These are phyloP conservation scores for Apeltes quadracus DNA, from an alignment of 2,113 vertebrate species.

Conservation along the genomic window DNA sequence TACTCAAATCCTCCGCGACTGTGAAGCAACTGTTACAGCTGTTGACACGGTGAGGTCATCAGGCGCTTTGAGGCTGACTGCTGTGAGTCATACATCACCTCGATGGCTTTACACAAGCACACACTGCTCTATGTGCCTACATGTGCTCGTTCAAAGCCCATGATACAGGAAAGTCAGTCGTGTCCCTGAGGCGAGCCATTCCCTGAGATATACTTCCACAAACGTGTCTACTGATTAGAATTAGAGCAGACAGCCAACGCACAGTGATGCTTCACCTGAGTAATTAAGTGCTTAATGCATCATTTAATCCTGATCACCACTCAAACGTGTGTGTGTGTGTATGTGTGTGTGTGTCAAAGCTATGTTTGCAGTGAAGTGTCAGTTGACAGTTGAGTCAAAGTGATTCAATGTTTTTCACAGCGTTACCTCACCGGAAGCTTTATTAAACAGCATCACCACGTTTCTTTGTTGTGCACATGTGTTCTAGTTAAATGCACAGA, in stretches of 20 bases:
- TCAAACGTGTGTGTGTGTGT: conserved; percentile 29
- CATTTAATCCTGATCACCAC: conserved; percentile 58
- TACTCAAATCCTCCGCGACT: conserved; percentile 34
- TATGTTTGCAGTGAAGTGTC: conserved; percentile 30
- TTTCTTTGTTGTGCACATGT: neutral
- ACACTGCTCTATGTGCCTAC: neutral
- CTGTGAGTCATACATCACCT: conserved; percentile 44
- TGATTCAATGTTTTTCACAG: conserved; percentile 21
- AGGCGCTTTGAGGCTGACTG: conserved; percentile 28
- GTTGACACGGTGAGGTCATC: conserved; percentile 48
- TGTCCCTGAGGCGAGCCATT: conserved; percentile 48
- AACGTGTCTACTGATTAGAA: conserved; percentile 61
- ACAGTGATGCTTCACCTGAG: conserved; percentile 64
- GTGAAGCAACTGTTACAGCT: conserved; percentile 31
- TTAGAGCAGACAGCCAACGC: conserved; percentile 64
- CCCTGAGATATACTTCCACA: conserved; percentile 41
- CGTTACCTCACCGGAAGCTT: conserved; percentile 22
- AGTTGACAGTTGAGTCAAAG: conserved; percentile 46
- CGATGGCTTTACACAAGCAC: conserved; percentile 16
- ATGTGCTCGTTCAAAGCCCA: conserved; percentile 10
- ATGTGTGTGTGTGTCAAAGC: conserved; percentile 19
- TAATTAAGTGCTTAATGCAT: conserved; percentile 62
- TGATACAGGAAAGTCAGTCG: conserved; percentile 28
- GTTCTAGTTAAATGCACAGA: neutral
- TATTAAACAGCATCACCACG: conserved; percentile 25